Evolutionary conservation across 2,888 invertebrate genomes (phyloP).

Genomic region (Xiphydria camelus): DNA sequence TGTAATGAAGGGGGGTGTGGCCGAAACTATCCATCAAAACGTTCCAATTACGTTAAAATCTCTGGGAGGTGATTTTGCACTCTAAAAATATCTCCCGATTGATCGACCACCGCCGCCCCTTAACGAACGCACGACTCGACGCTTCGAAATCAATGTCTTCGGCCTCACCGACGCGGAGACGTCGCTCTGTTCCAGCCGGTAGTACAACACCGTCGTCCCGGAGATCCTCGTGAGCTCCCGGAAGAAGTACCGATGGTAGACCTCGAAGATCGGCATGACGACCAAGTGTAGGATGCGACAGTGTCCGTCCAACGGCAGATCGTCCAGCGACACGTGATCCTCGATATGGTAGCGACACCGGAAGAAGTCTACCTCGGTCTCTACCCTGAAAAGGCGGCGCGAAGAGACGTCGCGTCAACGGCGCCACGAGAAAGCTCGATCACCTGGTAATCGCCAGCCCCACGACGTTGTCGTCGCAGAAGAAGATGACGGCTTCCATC

Average conservation of each 20-base stretch:
- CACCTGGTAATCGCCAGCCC: conserved; percentile 61
- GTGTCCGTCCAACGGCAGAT: conserved; percentile 45
- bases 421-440: conserved; percentile 16
- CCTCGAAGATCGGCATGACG: conserved; percentile 65
- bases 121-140: no score
- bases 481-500: conserved; percentile 52
- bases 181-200: conserved; percentile 56
- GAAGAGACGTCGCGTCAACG: no score
- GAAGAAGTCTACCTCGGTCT: conserved; percentile 48
- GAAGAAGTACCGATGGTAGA: conserved; percentile 63
- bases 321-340: conserved; percentile 44
- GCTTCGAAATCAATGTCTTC: no score
- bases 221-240: conserved; percentile 66
- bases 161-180: conserved; percentile 30
- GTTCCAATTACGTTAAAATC: background rate
- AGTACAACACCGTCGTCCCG: conserved; percentile 62
- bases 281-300: conserved; percentile 59
- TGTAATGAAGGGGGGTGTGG: background rate
- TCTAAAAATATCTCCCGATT: no score
- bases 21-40: background rate
- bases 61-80: no score
- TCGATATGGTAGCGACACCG: conserved; percentile 54
- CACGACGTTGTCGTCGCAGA: conserved; percentile 59
- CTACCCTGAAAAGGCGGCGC: conserved; percentile 40
- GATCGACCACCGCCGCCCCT: no score